Conservation (phyloP, 2,888 invertebrate species). For the Seladonia tumulorum region DNA sequence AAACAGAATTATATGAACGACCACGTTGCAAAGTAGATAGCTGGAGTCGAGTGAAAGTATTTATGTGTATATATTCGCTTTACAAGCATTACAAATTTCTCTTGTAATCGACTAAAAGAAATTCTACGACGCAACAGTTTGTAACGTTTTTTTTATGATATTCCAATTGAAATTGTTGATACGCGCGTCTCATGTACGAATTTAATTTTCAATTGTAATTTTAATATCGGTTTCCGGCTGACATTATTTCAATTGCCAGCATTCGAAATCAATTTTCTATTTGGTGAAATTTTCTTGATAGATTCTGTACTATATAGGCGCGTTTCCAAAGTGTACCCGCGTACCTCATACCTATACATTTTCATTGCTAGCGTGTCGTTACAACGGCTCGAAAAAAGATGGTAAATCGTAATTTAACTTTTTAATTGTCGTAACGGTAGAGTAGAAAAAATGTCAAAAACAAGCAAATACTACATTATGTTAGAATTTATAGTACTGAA, state of each 20-base stretch:
- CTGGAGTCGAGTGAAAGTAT: constrained; percentile 37
- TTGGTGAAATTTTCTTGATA: background rate
- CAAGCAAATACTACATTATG: background rate
- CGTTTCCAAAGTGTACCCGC: background rate
- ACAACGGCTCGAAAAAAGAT: background rate
- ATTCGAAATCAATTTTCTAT: background rate
- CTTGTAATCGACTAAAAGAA: background rate
- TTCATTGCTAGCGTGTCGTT: background rate
- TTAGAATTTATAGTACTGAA: background rate
- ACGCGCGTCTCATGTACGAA: background rate
- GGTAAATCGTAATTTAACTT: background rate
- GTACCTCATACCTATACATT: background rate
- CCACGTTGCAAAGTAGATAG: background rate
- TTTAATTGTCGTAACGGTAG: background rate
- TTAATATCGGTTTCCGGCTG: constrained; percentile 3
- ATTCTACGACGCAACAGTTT: background rate
- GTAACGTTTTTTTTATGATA: background rate
- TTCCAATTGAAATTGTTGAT: background rate
- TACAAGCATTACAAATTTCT: constrained; percentile 1
- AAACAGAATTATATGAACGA: constrained; percentile 6
- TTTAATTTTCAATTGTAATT: constrained; percentile 29
- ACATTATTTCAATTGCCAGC: background rate
- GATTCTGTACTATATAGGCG: background rate
- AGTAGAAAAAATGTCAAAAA: background rate
- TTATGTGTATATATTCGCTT: background rate